Percentiles rank a stretch among this genome's conserved stretches.
Evolutionary conservation across 1,140 invertebrate species (phyloP).

Genomic region (Procambarus clarkii): DNA sequence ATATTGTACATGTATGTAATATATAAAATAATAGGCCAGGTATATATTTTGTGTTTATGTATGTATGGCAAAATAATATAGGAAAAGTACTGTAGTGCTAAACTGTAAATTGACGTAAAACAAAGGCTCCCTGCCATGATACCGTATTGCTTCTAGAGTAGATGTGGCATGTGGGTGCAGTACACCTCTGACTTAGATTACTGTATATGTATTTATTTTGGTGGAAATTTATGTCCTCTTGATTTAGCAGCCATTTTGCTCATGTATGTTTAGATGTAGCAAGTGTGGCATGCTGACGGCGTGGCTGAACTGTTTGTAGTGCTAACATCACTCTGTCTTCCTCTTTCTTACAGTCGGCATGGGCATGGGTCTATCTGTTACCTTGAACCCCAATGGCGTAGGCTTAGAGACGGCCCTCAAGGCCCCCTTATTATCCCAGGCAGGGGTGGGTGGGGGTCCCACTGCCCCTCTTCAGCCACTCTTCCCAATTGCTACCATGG

Average conservation of each 20-base stretch:
- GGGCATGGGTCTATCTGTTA: constrained; percentile 72
- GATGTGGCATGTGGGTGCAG: constrained; percentile 66
- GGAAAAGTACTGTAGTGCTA: too few relatives aligned
- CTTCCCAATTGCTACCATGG: constrained; percentile 67
- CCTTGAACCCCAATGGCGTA: constrained; percentile 73
- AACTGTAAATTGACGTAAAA: not conserved
- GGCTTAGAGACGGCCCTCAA: constrained; percentile 72
- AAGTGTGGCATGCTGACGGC: constrained; percentile 66
- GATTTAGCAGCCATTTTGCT: constrained; percentile 53
- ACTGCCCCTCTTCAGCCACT: constrained; percentile 68
- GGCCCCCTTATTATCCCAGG: constrained; percentile 71
- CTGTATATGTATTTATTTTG: constrained; percentile 40
- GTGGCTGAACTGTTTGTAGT: constrained; percentile 58
- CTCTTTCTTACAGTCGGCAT: constrained; percentile 72
- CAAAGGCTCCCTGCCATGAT: not conserved
- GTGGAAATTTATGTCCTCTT: constrained; percentile 57
- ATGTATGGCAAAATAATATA: too few relatives aligned
- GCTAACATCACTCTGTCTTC: constrained; percentile 64
- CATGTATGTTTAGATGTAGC: constrained; percentile 63
- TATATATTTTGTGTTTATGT: too few relatives aligned
- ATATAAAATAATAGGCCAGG: too few relatives aligned
- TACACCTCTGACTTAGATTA: constrained; percentile 56
- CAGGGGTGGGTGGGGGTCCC: constrained; percentile 62
- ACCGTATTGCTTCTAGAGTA: constrained; percentile 66
- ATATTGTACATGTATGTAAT: too few relatives aligned